These are phyloP conservation scores for Egretta garzetta DNA, from an alignment of 2,113 vertebrate genomes.

Conservation along the genomic window DNA sequence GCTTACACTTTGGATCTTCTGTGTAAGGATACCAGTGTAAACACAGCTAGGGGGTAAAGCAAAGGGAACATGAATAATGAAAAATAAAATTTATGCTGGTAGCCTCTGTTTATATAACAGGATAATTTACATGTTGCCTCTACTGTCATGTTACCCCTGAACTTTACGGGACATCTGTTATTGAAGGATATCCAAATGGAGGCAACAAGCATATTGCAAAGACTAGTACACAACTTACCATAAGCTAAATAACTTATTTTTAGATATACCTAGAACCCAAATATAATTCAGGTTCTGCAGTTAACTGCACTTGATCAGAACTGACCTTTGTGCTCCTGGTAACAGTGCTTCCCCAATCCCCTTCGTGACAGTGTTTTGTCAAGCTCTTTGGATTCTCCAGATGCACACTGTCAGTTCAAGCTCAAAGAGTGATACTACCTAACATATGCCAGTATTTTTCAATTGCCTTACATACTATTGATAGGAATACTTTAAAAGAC, in stretches of 20 bases:
- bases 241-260: background rate
- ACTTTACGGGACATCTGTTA: background rate
- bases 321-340: background rate
- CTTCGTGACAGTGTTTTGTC: fast-evolving
- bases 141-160: background rate
- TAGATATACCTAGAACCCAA: background rate
- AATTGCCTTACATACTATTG: background rate
- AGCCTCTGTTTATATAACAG: background rate
- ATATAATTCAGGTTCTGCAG: background rate
- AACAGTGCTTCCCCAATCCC: background rate
- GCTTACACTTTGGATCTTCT: background rate
- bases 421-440: background rate
- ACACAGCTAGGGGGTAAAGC: background rate
- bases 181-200: background rate
- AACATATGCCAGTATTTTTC: no score
- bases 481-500: background rate
- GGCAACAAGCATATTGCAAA: background rate
- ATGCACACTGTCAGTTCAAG: background rate
- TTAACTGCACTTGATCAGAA: background rate
- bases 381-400: background rate
- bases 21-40: background rate
- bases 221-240: background rate
- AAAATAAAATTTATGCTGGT: background rate
- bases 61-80: background rate
- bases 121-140: background rate